These are phyloP conservation scores for Melieria picta DNA, from an alignment of 2,888 invertebrate species.

Conservation along the genomic window DNA sequence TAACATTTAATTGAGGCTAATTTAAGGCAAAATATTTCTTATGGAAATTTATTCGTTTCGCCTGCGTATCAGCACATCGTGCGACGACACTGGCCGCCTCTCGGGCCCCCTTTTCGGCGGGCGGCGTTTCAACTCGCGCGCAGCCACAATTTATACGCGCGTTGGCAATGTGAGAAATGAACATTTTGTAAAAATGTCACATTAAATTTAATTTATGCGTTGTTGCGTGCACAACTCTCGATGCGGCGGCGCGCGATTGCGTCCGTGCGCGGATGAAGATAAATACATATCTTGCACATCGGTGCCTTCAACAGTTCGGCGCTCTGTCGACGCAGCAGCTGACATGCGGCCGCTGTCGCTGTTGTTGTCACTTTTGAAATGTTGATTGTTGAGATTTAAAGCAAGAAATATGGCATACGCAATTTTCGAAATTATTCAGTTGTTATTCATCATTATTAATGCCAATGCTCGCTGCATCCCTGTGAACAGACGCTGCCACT, in stretches of 20 bases:
- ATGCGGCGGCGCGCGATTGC: constrained; percentile 58
- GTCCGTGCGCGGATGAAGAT: constrained; percentile 40
- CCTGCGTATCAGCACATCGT: not conserved
- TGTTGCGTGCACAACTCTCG: constrained; percentile 46
- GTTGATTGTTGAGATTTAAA: constrained; percentile 45
- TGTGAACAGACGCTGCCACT: not conserved
- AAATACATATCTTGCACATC: constrained; percentile 44
- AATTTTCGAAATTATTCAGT: constrained; percentile 48
- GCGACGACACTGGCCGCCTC: constrained; percentile 11
- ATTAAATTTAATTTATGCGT: constrained; percentile 63
- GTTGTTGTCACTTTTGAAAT: constrained; percentile 40
- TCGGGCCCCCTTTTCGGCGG: not conserved
- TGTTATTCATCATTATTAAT: constrained; percentile 44
- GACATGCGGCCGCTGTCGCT: constrained; percentile 4
- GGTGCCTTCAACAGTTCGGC: constrained; percentile 43
- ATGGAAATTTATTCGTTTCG: constrained; percentile 40
- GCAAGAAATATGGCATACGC: constrained; percentile 46
- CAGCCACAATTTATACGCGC: constrained; percentile 27
- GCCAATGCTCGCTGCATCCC: constrained; percentile 9
- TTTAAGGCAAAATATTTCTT: constrained; percentile 60
- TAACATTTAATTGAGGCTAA: constrained; percentile 66
- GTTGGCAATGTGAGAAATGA: constrained; percentile 61
- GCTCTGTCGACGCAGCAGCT: constrained; percentile 28
- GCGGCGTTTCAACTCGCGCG: constrained; percentile 7
- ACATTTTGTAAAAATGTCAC: constrained; percentile 64